Evolutionary conservation across 2,797 vertebrate genomes (phyloP).

Genomic region (Manis javanica): DNA sequence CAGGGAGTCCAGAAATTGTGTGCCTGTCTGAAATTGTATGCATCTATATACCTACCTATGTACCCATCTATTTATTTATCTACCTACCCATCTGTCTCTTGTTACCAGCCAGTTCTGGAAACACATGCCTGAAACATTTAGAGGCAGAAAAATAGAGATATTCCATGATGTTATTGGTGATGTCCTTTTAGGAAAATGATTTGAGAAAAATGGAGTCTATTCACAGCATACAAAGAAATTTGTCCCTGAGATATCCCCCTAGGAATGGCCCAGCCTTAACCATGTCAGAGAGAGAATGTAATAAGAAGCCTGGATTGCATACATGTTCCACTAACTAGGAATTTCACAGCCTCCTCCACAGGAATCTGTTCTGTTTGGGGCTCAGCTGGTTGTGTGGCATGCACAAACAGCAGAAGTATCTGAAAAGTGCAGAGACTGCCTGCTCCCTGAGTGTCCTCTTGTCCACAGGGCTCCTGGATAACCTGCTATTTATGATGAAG

Average conservation of each 20-base stretch:
- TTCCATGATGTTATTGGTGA: not conserved
- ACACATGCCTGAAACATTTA: not conserved
- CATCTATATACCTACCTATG: no score
- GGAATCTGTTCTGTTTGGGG: not conserved
- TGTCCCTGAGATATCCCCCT: not conserved
- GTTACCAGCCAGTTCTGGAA: not conserved
- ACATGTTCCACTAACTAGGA: not conserved
- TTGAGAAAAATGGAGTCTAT: not conserved
- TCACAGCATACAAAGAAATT: not conserved
- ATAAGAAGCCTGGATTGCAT: not conserved
- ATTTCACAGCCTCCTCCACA: slow-evolving; percentile 27
- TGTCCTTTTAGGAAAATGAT: not conserved
- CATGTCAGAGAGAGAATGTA: not conserved
- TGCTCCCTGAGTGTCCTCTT: fast-evolving
- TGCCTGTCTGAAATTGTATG: not conserved
- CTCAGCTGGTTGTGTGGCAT: not conserved
- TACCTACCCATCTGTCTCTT: not conserved
- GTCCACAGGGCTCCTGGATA: not conserved
- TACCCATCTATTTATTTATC: not conserved
- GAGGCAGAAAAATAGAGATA: not conserved
- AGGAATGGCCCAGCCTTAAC: not conserved
- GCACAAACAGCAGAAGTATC: not conserved
- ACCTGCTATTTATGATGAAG: not conserved
- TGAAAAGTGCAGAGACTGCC: not conserved
- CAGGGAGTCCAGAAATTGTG: not conserved